Evolutionary conservation across 2,113 vertebrate genomes (phyloP).

Genomic region (Nesogale talazaci): DNA sequence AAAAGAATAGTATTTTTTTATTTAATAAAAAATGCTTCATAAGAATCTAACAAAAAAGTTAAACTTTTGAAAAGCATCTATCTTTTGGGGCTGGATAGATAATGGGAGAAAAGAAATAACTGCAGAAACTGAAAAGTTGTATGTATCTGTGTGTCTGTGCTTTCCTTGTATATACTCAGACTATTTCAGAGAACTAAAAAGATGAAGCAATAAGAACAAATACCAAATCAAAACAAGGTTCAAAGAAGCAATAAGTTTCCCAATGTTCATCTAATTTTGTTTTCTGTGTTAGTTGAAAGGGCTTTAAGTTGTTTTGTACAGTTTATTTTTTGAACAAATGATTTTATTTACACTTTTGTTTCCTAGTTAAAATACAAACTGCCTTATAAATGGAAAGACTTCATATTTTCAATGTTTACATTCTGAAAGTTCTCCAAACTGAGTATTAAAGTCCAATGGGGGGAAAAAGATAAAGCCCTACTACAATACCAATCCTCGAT

Average conservation of each 20-base stretch:
- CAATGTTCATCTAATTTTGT: slow-evolving; percentile 6
- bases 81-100: not conserved
- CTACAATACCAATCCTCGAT: not conserved
- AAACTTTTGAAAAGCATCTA: not conserved
- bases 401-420: not conserved
- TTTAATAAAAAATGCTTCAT: not conserved
- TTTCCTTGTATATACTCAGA: not conserved
- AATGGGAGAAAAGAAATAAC: not conserved
- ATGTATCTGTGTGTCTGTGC: not conserved
- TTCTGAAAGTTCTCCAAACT: slow-evolving; percentile 15
- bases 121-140: not conserved
- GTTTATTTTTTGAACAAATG: not conserved
- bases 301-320: slow-evolving; percentile 20
- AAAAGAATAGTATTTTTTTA: not conserved
- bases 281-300: not conserved
- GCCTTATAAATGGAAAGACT: not conserved
- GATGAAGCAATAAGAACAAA: slow-evolving; percentile 28
- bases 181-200: not conserved
- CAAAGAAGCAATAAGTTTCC: not conserved
- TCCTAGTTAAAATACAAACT: slow-evolving; percentile 33
- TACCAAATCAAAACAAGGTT: slow-evolving; percentile 37
- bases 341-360: slow-evolving; percentile 28
- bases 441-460: not conserved
- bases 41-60: not conserved
- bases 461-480: too few relatives aligned